Evolutionary conservation across 2,113 vertebrate genomes (phyloP), one percentile per base, ranked within the genome.

Genomic region (Corvus hawaiiensis): DNA sequence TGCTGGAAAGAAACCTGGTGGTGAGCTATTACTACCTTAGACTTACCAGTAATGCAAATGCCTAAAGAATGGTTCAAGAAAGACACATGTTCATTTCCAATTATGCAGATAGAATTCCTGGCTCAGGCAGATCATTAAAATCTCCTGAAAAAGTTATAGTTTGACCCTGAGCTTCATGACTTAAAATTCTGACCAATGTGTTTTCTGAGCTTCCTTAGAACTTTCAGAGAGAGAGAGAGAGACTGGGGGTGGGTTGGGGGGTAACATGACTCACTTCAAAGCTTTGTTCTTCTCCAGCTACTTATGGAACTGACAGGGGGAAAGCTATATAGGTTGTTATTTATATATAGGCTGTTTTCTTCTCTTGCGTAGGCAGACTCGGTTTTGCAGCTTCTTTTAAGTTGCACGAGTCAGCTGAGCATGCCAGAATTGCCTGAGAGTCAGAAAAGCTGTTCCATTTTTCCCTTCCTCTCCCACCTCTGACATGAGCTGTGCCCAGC

Each of bases 241-340:
- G 58, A 56, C 54, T 61, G 48, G 30, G 46, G 63, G 54, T 74
- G 55, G 84, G 48, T 28, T 55, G n/a, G 41, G 55, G 82, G 48
- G 35, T 69, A 80, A 74, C 43, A 55, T 87, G 90, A 95, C 75
- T 95, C 90, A 91, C 56, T 90, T 91, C 39, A 77, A 83, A 82
- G 63, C 67, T 95, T 94, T 95, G 83, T 90, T 95, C 88, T 82
- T 82, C 74, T 85, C 67, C 78, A 90, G 20, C 51, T 92, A 37
- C 88, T 95, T 88, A 59, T 5, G 76, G 86, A 86, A 84, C 66
- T 80, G 79, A 63, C 82, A 88, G n/a, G 39, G 63, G 51, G 37
- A 71, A 94, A 46, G 68, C 59, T 92, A 92, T 84, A 86, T 77
- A 74, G 95, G 76, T 86, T 95, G 75, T 86, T 96, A 88, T 93